Percentiles rank a stretch among this genome's conserved stretches.
phyloP scores from a whole-genome alignment of 2,113 vertebrate genomes.

The Takifugu flavidus region DNA sequence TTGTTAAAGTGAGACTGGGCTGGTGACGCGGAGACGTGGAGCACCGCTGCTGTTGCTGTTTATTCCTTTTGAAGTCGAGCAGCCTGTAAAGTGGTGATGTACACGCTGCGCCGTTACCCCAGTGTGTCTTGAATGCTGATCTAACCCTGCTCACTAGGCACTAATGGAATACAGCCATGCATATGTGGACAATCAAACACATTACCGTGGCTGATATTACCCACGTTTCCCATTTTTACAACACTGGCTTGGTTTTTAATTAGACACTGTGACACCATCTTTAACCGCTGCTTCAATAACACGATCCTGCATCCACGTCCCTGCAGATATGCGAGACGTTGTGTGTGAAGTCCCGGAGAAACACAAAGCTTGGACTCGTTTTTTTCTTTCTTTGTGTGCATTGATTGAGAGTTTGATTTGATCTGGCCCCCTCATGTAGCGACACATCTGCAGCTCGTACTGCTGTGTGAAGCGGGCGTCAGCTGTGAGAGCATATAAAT shows the following conservation, averaged over 20 bases:
- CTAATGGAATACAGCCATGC: too few species aligned
- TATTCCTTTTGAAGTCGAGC: conserved; percentile 49
- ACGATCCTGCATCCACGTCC: conserved; percentile 9
- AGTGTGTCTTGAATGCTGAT: conserved; percentile 18
- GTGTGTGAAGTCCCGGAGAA: conserved; percentile 52
- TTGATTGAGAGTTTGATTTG: conserved; percentile 71
- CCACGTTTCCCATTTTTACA: not conserved
- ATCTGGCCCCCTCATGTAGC: conserved; percentile 71
- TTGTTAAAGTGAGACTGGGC: conserved; percentile 58
- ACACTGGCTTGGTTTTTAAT: not conserved
- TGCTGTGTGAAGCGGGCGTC: conserved; percentile 67
- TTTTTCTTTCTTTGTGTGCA: conserved; percentile 19
- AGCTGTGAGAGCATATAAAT: conserved; percentile 79
- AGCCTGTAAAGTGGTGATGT: conserved; percentile 51
- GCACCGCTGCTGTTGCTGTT: conserved; percentile 37
- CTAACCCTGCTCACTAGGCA: not conserved
- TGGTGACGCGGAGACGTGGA: conserved; percentile 51
- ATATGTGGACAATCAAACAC: too few species aligned
- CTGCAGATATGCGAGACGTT: conserved; percentile 33
- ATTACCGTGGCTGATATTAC: too few species aligned
- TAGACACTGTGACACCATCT: conserved; percentile 1
- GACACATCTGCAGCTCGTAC: conserved; percentile 71
- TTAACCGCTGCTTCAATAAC: conserved; percentile 28
- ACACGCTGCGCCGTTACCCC: conserved; percentile 27
- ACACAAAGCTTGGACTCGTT: conserved; percentile 49